phyloP scores from a whole-genome alignment of 2,113 vertebrate species.

The Corythornis madagascariensis region DNA sequence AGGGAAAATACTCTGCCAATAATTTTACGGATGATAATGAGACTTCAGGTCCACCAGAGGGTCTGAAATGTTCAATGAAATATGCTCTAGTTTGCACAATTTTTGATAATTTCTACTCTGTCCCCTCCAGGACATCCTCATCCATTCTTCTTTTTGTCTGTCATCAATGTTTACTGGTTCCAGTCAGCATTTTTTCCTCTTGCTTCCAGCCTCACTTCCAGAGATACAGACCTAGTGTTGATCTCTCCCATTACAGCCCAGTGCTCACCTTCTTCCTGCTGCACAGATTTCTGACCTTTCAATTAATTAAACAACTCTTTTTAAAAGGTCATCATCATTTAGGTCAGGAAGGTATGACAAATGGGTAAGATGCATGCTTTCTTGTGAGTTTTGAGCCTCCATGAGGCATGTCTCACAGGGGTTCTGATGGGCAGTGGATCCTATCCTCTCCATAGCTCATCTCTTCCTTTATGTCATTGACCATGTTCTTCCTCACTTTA shows the following conservation, averaged over 20 bases:
- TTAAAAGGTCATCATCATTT: background rate
- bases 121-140: background rate
- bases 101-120: background rate
- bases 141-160: background rate
- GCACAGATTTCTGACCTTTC: background rate
- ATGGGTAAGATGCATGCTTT: background rate
- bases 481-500: background rate
- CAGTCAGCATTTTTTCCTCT: background rate
- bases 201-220: background rate
- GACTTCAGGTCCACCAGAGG: background rate
- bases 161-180: background rate
- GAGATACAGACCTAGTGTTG: background rate
- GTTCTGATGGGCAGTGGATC: background rate
- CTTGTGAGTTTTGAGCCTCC: background rate
- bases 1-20: background rate
- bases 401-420: background rate
- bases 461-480: background rate
- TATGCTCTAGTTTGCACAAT: background rate
- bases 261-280: background rate
- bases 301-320: background rate
- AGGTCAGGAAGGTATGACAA: background rate
- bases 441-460: background rate
- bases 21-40: background rate
- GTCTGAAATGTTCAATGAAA: background rate
- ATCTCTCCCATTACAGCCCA: background rate